These are phyloP conservation scores for Drosophila sechellia DNA, from an alignment of 1,140 invertebrate species.

Conservation along the genomic window DNA sequence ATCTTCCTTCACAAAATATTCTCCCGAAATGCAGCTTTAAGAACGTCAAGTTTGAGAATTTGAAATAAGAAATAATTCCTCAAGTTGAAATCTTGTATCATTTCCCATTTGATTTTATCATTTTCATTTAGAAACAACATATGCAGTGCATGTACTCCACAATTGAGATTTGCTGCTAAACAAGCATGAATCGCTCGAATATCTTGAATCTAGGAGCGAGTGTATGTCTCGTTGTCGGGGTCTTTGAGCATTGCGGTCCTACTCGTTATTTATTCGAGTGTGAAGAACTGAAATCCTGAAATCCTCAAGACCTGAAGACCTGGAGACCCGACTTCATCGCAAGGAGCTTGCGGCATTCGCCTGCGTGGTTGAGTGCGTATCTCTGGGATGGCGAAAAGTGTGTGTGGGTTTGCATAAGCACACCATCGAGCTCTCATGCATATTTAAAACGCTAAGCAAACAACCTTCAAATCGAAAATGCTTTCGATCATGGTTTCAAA, in stretches of 20 bases:
- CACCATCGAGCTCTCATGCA: conserved; percentile 49
- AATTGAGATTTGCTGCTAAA: conserved; percentile 2
- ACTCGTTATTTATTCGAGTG: conserved; percentile 51
- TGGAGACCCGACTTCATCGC: conserved; percentile 2
- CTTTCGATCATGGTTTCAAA: conserved; percentile 20
- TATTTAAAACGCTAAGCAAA: conserved; percentile 61
- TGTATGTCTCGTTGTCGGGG: neutral
- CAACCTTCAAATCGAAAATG: conserved; percentile 64
- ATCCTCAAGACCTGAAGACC: no score
- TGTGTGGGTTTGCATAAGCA: conserved; percentile 41
- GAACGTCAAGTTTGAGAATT: no score
- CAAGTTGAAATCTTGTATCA: neutral
- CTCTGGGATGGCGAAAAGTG: neutral
- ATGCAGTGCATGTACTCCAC: neutral
- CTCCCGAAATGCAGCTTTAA: neutral
- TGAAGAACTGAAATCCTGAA: neutral
- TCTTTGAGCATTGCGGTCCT: conserved; percentile 6
- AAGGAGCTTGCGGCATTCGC: conserved; percentile 8
- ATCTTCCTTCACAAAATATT: neutral
- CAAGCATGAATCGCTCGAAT: neutral
- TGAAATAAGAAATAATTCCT: no score
- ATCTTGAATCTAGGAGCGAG: neutral
- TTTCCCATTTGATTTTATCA: neutral
- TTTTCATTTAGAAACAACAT: neutral
- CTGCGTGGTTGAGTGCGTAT: conserved; percentile 6